Base-by-base conservation (phyloP, 2,113 vertebrate species). In the Sebastes schlegelii region DNA sequence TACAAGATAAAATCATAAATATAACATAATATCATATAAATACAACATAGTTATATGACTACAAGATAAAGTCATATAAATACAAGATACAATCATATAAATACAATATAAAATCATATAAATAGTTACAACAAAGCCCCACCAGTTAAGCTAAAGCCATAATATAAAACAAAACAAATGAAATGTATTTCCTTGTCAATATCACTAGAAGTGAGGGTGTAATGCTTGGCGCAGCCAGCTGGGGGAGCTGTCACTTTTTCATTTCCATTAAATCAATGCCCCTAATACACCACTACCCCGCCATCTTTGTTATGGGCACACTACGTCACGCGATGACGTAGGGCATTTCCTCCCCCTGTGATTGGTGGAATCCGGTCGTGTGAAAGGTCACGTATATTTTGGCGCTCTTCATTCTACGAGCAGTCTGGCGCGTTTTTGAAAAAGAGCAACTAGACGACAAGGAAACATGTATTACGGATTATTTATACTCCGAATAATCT, bases 341-440 rank as follows among this genome's bases (percentile, higher is more conserved):
- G 0, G 26, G 0, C 0, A 0, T 62, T 40, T 70, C 42, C 84
- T 73, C 7, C 6, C 6, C 19, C 17, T 71, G n/a, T 88, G 91
- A 93, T 95, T 95, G 93, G 94, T 68, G 8, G 79, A 81, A 40
- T 1, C 0, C 0, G 6, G 16, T 12, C 2, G 45, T 46, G 88
- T 34, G 82, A 89, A 85, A 87, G 89, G 90, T 93, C 85, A 51
- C 14, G 77, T 84, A 57, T 70, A 88, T 93, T 34, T 95, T 95
- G 92, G 95, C 95, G 95, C 95, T 87, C 83, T 95, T 87, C 85
- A 42, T 80, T 79, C 82, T 10, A 34, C 17, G 3, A n/a, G 4
- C 16, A 2, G 26, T 17, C 86, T 92, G 91, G 93, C 92, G 93
- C 87, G 92, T 81, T 92, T 91, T 94, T 90, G 88, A 90, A 92